Evolutionary conservation across 2,113 vertebrate genomes (phyloP), one percentile per base, ranked within the genome.

Genomic region (Ancistrus triradiatus): DNA sequence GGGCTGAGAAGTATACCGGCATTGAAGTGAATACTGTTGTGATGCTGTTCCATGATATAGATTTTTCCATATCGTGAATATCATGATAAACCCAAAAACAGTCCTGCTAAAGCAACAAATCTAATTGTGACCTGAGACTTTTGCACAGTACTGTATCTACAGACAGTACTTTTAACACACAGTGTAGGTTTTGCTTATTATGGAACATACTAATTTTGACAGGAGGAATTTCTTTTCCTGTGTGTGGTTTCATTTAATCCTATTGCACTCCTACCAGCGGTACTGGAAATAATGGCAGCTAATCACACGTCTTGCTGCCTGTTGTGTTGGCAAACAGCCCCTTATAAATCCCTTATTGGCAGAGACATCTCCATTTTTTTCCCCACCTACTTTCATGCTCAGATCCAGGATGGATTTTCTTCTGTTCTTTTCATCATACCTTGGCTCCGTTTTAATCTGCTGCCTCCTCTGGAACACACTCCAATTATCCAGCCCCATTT

Each of bases 261-360:
- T 14, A 4, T 48, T 21, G 15, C 22, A 13, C 43, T 48, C 18
- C n/a, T 57, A 35, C 52, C 42, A 28, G 31, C 28, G 57, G 33
- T 9, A 8, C 40, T 8, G 2, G 13, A 17, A 33, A 27, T 15
- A 48, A 25, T 19, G 7, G 3, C 63, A 10, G 2, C 19, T 7
- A 21, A 25, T 38, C 15, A 28, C 25, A 37, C 21, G 25, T 13
- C 28, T 48, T 40, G 38, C 7, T 15, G 40, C 43, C 27, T 55
- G 28, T 44, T 48, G 28, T 37, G 33, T 59, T 73, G 28, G 42
- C 65, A 58, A 67, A 38, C 59, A 62, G 37, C 35, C 47, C 40
- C 46, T 22, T 14, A 13, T 47, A 72, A 66, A 67, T 63, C 69
- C 43, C 33, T 51, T 71, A 11, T 25, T 64, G 53, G 65, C 49